phyloP scores from a whole-genome alignment of 1,140 invertebrate genomes.

The Helicoverpa zea region DNA sequence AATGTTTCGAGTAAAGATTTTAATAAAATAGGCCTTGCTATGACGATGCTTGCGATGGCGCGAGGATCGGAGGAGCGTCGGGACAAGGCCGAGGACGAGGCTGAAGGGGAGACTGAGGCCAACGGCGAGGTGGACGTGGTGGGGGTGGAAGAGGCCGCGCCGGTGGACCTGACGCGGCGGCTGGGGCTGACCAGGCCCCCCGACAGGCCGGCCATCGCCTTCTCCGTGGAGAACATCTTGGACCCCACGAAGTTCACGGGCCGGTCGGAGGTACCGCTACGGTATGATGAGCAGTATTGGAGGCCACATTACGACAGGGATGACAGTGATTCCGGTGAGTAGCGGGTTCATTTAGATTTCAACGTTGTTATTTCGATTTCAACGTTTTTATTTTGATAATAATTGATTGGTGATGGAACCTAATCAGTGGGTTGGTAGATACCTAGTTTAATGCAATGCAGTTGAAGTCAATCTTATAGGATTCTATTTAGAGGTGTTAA shows the following conservation, averaged over 20 bases:
- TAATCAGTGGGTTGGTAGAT: no score
- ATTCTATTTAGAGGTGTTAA: no score
- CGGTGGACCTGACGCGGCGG: conserved; percentile 79
- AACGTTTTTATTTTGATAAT: background rate
- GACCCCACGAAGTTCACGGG: conserved; percentile 97
- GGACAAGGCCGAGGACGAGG: conserved; percentile 68
- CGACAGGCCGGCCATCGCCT: conserved; percentile 88
- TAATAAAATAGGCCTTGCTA: conserved; percentile 75
- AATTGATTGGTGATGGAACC: no score
- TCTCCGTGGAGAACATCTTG: conserved; percentile 96
- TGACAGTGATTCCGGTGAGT: conserved; percentile 88
- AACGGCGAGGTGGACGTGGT: conserved; percentile 82
- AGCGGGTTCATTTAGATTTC: background rate
- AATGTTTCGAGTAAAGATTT: conserved; percentile 49
- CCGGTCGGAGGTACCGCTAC: conserved; percentile 74
- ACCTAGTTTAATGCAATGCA: no score
- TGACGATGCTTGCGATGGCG: conserved; percentile 85
- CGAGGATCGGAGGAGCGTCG: conserved; percentile 78
- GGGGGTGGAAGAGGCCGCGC: conserved; percentile 81
- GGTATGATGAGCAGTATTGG: conserved; percentile 87
- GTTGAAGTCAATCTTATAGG: no score
- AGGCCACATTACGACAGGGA: conserved; percentile 87
- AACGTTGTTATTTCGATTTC: background rate
- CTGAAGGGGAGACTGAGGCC: conserved; percentile 69
- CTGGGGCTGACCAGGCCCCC: conserved; percentile 78